Evolutionary conservation across 2,797 vertebrate genomes (phyloP), one percentile per base, ranked within the genome.

Genomic region (Phoxinus dragarum): DNA sequence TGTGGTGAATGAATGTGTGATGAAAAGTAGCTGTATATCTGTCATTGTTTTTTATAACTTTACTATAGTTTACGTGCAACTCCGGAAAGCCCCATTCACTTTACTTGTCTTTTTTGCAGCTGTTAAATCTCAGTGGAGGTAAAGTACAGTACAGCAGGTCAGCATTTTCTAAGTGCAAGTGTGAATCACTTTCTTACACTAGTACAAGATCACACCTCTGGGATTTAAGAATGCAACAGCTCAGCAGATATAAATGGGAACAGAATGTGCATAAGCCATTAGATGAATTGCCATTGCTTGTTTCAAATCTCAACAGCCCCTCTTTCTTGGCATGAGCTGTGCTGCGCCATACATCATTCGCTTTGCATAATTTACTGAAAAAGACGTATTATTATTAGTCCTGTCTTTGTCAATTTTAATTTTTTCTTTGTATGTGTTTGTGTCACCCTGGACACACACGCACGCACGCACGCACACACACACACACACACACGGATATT

Each of bases 211-310:
- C 77, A 80, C 86, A 74, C 81, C 76, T 42, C 54, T 54, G 86
- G 81, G 86, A 80, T 79, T 74, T 40, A 76, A 74, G 76, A 84
- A 72, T 74, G 47, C 67, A 79, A 83, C 49, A 87, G 76, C 86
- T 87, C 86, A 87, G 86, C 86, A 84, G 67, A 86, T 73, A 82
- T 80, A 80, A 52, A 85, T 80, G 84, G 77, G 54, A 71, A 80
- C 84, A 73, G 77, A 66, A 85, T 49, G 68, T 40, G 68, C 42
- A 80, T 52, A 72, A 49, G 56, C 54, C 84, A 80, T 85, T 80
- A 85, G 84, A 80, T 54, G 40, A 85, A 80, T 85, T 85, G 56
- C 66, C 54, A 40, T 73, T 72, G 68, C 67, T 80, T 85, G 52
- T 80, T 80, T 85, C 54, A 80, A 61, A 85, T 69, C n/a, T 78